phyloP scores from a whole-genome alignment of 2,113 vertebrate species.

The Campylomormyrus numenius region DNA sequence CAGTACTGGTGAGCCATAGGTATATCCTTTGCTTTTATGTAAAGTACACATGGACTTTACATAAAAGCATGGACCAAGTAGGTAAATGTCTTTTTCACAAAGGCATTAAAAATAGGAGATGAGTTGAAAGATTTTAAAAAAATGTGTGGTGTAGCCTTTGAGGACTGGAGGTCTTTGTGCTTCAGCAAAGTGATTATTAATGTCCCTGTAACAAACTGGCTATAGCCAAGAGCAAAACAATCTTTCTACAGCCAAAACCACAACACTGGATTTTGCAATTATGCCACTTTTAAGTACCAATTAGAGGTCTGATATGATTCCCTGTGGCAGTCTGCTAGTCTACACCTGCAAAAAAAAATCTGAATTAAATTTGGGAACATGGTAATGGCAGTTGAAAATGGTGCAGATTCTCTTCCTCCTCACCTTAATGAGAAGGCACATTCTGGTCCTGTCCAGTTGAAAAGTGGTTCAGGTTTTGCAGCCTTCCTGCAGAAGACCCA shows the following conservation, averaged over 20 bases:
- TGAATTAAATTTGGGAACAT: background rate
- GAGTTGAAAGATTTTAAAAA: background rate
- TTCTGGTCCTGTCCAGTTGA: background rate
- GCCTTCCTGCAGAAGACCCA: background rate
- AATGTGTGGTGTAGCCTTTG: background rate
- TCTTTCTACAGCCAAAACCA: background rate
- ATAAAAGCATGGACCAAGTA: background rate
- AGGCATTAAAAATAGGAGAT: background rate
- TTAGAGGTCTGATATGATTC: background rate
- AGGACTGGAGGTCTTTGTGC: background rate
- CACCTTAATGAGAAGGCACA: background rate
- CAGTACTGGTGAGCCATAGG: background rate
- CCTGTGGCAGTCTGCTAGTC: background rate
- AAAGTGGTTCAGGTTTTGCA: background rate
- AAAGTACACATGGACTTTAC: background rate
- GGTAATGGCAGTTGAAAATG: background rate
- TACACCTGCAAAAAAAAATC: background rate
- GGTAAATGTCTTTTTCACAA: background rate
- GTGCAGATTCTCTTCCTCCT: background rate
- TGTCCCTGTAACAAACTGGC: background rate
- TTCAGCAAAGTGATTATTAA: background rate
- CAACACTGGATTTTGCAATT: background rate
- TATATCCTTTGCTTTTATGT: background rate
- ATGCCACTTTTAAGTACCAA: background rate
- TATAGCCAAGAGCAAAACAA: background rate